phyloP scores from a whole-genome alignment of 1,140 invertebrate genomes.

The Heliconius eleuchia region DNA sequence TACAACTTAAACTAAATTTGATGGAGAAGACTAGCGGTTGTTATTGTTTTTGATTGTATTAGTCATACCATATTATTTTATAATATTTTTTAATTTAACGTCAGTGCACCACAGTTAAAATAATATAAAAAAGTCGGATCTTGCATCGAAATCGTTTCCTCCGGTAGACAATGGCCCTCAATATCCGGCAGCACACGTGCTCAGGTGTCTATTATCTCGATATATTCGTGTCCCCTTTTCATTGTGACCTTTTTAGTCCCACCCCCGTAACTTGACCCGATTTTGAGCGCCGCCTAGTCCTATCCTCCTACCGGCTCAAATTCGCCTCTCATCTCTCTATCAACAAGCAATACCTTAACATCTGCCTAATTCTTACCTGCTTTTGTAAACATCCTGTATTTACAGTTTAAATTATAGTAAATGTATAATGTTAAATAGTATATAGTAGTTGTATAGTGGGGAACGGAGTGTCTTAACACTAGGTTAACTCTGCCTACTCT shows the following conservation, averaged over 20 bases:
- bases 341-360: constrained; percentile 59
- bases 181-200: constrained; percentile 78
- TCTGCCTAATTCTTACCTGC: constrained; percentile 56
- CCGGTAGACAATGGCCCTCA: constrained; percentile 70
- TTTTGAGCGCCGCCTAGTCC: constrained; percentile 66
- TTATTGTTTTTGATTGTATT: too few species aligned
- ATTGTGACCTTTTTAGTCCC: constrained; percentile 60
- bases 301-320: constrained; percentile 67
- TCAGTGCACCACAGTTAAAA: constrained; percentile 20
- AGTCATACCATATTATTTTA: not conserved
- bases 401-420: constrained; percentile 19
- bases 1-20: too few species aligned
- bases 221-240: constrained; percentile 54
- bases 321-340: constrained; percentile 47
- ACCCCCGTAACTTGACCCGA: constrained; percentile 77
- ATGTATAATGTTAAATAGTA: constrained; percentile 25
- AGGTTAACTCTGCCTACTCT: too few species aligned
- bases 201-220: constrained; percentile 76
- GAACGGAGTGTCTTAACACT: too few species aligned
- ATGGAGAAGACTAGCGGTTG: too few species aligned
- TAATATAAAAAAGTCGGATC: constrained; percentile 61
- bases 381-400: constrained; percentile 60
- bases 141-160: constrained; percentile 74
- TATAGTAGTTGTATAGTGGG: too few species aligned
- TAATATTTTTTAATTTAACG: not conserved